Evolutionary conservation across 1,140 invertebrate genomes (phyloP), one percentile per base, ranked within the genome.

Genomic region (Acyrthosiphon pisum): DNA sequence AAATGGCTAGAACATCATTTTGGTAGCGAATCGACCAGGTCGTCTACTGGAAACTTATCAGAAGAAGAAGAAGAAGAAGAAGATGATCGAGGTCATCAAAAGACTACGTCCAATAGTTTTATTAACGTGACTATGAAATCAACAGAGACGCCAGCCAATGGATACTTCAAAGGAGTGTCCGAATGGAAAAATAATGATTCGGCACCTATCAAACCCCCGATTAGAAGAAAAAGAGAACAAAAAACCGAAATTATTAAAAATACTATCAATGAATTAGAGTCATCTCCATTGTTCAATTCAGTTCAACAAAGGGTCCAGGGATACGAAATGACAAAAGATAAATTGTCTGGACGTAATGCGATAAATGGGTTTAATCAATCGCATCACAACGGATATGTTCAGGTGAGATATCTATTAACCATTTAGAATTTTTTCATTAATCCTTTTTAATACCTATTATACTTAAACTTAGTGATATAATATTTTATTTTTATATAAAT

Each of bases 1-100:
- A 98, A 97, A 95, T 99, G 97, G 98, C 95, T 98, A 30, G 98
- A 98, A 94, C 97, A 97, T 94, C 98, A 98, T 94, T 98, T 98
- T 94, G 98, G 98, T 81, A 98, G 97, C 95, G 98, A 98, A 90
- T 98, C 97, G 2, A 97, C 97, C 86, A 97, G 97, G 93, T 97
- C 96, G 0, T 95, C 96, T 11, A 95, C 96, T 30, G 95, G 37
- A 94, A 94, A 93, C 26, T n/a, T 87, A 20, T 92, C 86, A n/a
- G 90, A 90, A 9, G 95, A 95, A 6, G 96, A 96, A 9, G 95
- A 95, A 6, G 96, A 96, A 93, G 95, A 96, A 93, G 50, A 53
- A 4, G 96, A 96, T 93, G 96, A 96, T 93, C 96, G 96, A 6
- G 81, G 92, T 20, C 56, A 53, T 37, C 93, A 91, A 37, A 93